phyloP scores from a whole-genome alignment of 2,797 vertebrate species.

The Acrossocheilus wenchowensis region DNA sequence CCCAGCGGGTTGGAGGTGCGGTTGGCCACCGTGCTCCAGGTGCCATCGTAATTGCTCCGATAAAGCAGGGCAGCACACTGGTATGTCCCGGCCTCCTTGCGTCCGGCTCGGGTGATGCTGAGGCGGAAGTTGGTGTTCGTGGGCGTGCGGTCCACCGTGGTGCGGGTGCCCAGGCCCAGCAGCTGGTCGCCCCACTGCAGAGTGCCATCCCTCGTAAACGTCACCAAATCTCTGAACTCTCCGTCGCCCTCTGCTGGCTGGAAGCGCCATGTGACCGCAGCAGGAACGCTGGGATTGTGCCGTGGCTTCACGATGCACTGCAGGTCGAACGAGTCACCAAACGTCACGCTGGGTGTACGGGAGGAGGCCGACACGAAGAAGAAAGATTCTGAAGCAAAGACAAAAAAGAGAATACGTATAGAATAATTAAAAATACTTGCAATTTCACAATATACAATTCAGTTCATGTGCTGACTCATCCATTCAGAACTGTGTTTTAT shows the following conservation, averaged over 20 bases:
- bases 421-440: background rate
- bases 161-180: conserved; percentile 86
- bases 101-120: conserved; percentile 90
- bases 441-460: background rate
- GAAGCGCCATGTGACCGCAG: conserved; percentile 95
- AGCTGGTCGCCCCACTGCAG: conserved; percentile 92
- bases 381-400: conserved; percentile 81
- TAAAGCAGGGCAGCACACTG: conserved; percentile 92
- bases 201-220: conserved; percentile 90
- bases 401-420: background rate
- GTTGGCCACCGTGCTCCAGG: conserved; percentile 89
- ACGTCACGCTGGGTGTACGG: conserved; percentile 90
- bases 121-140: conserved; percentile 94
- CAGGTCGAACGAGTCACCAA: conserved; percentile 92
- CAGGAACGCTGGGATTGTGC: conserved; percentile 87
- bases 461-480: background rate
- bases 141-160: conserved; percentile 89
- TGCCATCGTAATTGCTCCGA: conserved; percentile 89
- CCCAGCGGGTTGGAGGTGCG: conserved; percentile 94
- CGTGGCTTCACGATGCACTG: conserved; percentile 96
- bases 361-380: conserved; percentile 95
- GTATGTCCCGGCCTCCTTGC: conserved; percentile 93
- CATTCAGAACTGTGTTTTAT: background rate
- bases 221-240: conserved; percentile 91
- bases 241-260: conserved; percentile 74